Base-by-base conservation (phyloP, 2,113 vertebrate species). In the Cervus canadensis region DNA sequence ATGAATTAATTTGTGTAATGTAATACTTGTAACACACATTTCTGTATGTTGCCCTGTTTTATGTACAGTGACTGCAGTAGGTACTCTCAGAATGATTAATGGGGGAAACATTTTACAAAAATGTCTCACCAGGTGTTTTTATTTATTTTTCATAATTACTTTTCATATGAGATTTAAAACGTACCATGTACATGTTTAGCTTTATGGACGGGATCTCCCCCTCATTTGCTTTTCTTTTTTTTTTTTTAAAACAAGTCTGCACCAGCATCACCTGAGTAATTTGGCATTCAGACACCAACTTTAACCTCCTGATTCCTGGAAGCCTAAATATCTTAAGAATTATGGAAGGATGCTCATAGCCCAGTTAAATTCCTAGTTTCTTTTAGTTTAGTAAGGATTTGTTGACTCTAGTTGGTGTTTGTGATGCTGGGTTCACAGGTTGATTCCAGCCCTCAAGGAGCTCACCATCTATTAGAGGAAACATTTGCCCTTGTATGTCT, bases 321-420 rank as follows among this genome's bases (percentile, higher is more conserved):
- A 93, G 52, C 7, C 48, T 81, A 57, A 40, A 54, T 64, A 50
- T 3, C 85, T 25, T 89, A 60, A 87, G 81, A 91, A 92, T 92
- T 95, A 17, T 85, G 25, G 50, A 78, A 91, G 36, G 15, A 30
- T 89, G 50, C 36, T 83, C 23, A 71, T 83, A 84, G 74, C 60
- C 17, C 48, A 90, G 30, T 83, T 78, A 59, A 28, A 82, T 83
- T 89, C 71, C 40, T 74, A 87, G 54, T 79, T 84, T 25, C 26
- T 74, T 92, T 96, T 95, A 33, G 83, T 40, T 86, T 50, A 74
- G 10, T 95, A 36, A 96, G 33, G 21, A 84, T 71, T 91, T 96
- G 50, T 84, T 71, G 16, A 60, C 21, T 93, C 19, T 79, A 43
- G 43, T n/a, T 36, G 30, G 16, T 90, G 5, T 76, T 94, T 95